A percentile compares a stretch with the other conserved stretches of the same genome.
These are phyloP conservation scores for Gymnocypris eckloni DNA, from an alignment of 2,797 vertebrate species.

Conservation along the genomic window DNA sequence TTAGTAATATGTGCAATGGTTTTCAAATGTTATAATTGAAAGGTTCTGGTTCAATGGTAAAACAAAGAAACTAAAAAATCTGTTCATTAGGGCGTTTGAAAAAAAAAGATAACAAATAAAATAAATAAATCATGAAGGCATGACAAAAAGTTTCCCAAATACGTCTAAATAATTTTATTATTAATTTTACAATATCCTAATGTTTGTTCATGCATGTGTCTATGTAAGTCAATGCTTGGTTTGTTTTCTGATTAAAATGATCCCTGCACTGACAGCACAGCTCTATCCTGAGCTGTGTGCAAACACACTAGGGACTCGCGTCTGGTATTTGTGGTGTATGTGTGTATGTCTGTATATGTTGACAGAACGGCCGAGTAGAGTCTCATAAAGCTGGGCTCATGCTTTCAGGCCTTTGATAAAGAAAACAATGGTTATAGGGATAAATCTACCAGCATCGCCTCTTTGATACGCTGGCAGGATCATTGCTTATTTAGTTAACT, in stretches of 20 bases:
- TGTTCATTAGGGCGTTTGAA: no score
- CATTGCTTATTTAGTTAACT: slow-evolving; percentile 72
- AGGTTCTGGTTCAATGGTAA: neutral
- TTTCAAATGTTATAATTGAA: neutral
- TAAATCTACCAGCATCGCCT: slow-evolving; percentile 75
- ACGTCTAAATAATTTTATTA: neutral
- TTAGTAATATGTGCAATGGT: neutral
- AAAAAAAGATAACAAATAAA: no score
- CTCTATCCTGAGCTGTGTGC: slow-evolving; percentile 62
- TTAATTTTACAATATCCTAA: neutral
- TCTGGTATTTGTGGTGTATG: slow-evolving; percentile 55
- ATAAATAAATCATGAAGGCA: neutral
- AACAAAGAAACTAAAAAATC: neutral
- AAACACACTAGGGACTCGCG: slow-evolving; percentile 63
- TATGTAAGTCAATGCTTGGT: neutral
- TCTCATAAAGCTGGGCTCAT: slow-evolving; percentile 65
- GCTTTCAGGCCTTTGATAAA: slow-evolving; percentile 75
- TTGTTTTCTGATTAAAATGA: slow-evolving; percentile 64
- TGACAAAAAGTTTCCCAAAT: neutral
- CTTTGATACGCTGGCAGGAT: slow-evolving; percentile 70
- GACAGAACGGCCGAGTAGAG: slow-evolving; percentile 63
- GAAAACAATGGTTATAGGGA: slow-evolving; percentile 78
- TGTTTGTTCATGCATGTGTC: slow-evolving; percentile 20
- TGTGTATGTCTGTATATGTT: slow-evolving; percentile 42
- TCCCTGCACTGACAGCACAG: slow-evolving; percentile 59